phyloP scores from a whole-genome alignment of 2,113 vertebrate genomes.

The Stegastes partitus region DNA sequence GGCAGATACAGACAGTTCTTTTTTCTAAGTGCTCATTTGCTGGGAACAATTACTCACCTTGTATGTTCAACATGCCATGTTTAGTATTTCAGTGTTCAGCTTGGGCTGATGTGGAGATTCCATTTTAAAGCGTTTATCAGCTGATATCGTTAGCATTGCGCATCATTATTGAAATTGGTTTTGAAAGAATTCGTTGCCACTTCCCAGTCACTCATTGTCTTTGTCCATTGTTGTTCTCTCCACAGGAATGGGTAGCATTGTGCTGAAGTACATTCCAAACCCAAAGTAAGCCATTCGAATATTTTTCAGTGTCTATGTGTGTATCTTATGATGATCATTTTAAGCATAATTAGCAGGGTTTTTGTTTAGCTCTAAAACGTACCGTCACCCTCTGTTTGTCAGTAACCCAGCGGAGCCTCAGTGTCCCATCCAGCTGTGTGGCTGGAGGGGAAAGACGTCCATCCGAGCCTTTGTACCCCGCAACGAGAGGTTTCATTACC shows the following conservation, averaged over 20 bases:
- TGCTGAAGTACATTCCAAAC: slow-evolving; percentile 94
- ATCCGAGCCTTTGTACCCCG: slow-evolving; percentile 96
- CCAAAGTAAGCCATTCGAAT: slow-evolving; percentile 85
- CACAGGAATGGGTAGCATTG: slow-evolving; percentile 94
- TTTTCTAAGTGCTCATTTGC: too few species aligned
- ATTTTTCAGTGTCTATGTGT: not conserved
- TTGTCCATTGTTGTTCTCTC: not conserved
- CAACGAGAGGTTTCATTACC: slow-evolving; percentile 96
- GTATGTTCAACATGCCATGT: too few species aligned
- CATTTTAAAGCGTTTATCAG: too few species aligned
- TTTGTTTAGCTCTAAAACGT: not conserved
- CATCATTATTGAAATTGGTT: too few species aligned
- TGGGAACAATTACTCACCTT: too few species aligned
- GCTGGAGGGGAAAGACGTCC: slow-evolving; percentile 97
- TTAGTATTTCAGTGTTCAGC: too few species aligned
- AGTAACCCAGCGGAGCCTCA: slow-evolving; percentile 89
- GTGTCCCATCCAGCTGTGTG: slow-evolving; percentile 95
- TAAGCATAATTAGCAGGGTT: not conserved
- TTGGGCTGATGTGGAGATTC: too few species aligned
- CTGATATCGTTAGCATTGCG: too few species aligned
- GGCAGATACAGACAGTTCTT: too few species aligned
- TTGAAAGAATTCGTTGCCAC: too few species aligned
- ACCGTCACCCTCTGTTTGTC: not conserved
- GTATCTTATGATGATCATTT: not conserved
- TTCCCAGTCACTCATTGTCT: too few species aligned